phyloP scores from a whole-genome alignment of 2,113 vertebrate species.

The Ophiodon elongatus region DNA sequence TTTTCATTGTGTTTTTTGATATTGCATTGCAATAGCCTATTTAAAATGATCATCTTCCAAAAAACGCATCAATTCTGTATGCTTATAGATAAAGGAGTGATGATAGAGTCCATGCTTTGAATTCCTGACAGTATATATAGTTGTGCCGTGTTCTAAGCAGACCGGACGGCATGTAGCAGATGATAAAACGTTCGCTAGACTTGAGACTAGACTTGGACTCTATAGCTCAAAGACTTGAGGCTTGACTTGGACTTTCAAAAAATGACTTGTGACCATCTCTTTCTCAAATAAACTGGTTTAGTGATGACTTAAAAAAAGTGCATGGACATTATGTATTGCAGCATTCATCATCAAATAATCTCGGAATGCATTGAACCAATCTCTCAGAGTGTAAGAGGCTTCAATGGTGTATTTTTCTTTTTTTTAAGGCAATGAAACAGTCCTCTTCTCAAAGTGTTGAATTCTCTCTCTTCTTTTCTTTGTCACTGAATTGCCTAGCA shows the following conservation, averaged over 20 bases:
- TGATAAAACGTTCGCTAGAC: background rate
- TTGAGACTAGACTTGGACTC: too few species aligned
- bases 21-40: background rate
- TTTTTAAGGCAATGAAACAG: slow-evolving; percentile 44
- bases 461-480: slow-evolving; percentile 39
- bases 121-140: too few species aligned
- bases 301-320: slow-evolving; percentile 17
- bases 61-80: too few species aligned
- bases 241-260: too few species aligned
- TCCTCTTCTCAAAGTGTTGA: slow-evolving; percentile 18
- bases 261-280: too few species aligned
- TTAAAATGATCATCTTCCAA: too few species aligned
- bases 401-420: slow-evolving; percentile 39
- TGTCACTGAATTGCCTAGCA: slow-evolving; percentile 32
- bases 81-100: too few species aligned
- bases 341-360: slow-evolving; percentile 7
- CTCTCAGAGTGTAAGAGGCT: slow-evolving; percentile 18
- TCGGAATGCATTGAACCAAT: background rate
- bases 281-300: background rate
- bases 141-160: too few species aligned
- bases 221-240: too few species aligned
- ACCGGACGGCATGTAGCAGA: background rate
- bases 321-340: slow-evolving; percentile 4
- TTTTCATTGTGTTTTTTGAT: too few species aligned
- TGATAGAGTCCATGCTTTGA: too few species aligned